These are phyloP conservation scores for Salvelinus namaycush DNA, from an alignment of 2,113 vertebrate genomes.

Conservation along the genomic window DNA sequence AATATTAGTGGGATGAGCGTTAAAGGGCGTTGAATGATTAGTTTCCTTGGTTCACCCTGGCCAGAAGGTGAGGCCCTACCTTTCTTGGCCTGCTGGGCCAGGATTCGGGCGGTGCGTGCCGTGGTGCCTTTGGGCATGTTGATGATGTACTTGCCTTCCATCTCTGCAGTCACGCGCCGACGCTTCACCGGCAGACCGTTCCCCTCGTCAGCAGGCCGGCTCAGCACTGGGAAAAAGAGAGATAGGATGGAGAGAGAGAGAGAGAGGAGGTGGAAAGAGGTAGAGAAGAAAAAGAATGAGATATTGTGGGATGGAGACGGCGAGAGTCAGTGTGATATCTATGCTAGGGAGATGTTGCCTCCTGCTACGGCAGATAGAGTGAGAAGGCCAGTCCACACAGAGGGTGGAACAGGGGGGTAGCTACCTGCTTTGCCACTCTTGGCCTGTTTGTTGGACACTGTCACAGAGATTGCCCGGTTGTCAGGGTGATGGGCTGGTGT, in stretches of 20 bases:
- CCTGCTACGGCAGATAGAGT: neutral
- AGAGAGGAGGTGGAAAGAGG: neutral
- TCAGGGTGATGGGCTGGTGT: constrained; percentile 80
- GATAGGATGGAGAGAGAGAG: neutral
- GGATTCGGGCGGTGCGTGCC: constrained; percentile 84
- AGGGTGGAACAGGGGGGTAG: neutral
- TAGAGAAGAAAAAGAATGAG: neutral
- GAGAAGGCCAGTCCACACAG: neutral
- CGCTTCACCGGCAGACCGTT: constrained; percentile 73
- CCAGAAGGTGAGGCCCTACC: constrained; percentile 74
- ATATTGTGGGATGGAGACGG: neutral
- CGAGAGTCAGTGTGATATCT: neutral
- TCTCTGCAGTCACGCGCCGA: constrained; percentile 89
- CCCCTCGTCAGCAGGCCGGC: constrained; percentile 67
- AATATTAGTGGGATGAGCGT: too few species aligned
- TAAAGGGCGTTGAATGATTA: neutral
- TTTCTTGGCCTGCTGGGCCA: constrained; percentile 89
- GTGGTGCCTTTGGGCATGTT: constrained; percentile 97
- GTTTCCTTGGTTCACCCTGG: constrained; percentile 5
- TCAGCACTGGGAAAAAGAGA: constrained; percentile 56
- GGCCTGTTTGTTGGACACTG: constrained; percentile 85
- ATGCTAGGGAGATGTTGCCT: too few species aligned
- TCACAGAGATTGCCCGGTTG: constrained; percentile 83
- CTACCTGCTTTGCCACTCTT: constrained; percentile 81
- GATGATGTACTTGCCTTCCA: constrained; percentile 96